These are phyloP conservation scores for Ornithorhynchus anatinus DNA, from an alignment of 2,113 vertebrate species.

Conservation along the genomic window DNA sequence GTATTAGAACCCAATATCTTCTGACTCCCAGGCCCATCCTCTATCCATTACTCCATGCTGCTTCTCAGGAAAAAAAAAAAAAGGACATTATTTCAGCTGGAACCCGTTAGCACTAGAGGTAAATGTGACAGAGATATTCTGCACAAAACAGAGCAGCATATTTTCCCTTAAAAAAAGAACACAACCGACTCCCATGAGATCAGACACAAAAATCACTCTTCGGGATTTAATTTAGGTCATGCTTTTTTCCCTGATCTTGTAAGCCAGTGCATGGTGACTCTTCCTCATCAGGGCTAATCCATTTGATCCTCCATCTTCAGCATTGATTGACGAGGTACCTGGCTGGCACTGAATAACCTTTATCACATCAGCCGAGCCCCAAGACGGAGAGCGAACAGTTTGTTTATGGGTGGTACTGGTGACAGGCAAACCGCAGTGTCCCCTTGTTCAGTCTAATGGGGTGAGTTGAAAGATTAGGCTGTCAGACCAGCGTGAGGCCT, in stretches of 20 bases:
- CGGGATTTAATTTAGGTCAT: conserved; percentile 12
- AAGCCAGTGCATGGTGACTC: conserved; percentile 60
- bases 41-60: not conserved
- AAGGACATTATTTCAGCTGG: not conserved
- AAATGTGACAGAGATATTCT: not conserved
- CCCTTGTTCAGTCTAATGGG: conserved; percentile 78
- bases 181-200: not conserved
- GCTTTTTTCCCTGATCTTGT: conserved; percentile 63
- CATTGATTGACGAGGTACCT: conserved; percentile 69
- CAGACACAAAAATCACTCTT: conserved; percentile 47
- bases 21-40: too few species aligned
- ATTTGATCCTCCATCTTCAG: conserved; percentile 58
- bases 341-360: conserved; percentile 74
- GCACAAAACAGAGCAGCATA: not conserved
- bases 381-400: conserved; percentile 63
- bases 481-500: conserved; percentile 82
- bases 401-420: conserved; percentile 83
- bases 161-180: conserved; percentile 7
- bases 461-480: conserved; percentile 89
- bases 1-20: too few species aligned
- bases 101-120: not conserved
- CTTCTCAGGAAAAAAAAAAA: not conserved
- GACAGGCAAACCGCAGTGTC: conserved; percentile 75
- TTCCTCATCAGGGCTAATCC: conserved; percentile 64
- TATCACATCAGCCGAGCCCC: conserved; percentile 64